These are phyloP conservation scores for Sebastes kiyomatsui DNA, from an alignment of 2,797 vertebrate genomes.

Conservation along the genomic window DNA sequence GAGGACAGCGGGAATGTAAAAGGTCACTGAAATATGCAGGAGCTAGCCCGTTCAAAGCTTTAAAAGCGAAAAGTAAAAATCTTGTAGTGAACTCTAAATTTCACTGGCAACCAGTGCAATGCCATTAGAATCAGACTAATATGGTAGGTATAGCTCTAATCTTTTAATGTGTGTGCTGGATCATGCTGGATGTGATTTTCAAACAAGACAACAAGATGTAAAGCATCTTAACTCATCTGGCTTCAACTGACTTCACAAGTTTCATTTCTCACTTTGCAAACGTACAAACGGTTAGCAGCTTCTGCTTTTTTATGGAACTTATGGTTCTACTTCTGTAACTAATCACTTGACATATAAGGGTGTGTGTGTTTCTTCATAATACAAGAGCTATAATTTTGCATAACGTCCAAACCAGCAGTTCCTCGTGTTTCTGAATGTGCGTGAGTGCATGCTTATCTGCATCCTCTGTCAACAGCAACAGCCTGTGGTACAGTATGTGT, in stretches of 20 bases:
- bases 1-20: no score
- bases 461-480: slow-evolving; percentile 41
- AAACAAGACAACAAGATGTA: not conserved
- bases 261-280: slow-evolving; percentile 68
- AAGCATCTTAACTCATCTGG: not conserved
- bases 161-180: not conserved
- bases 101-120: no score
- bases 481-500: slow-evolving; percentile 1
- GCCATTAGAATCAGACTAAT: no score
- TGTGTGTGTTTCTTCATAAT: slow-evolving; percentile 16
- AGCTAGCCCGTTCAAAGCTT: no score
- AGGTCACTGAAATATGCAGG: no score
- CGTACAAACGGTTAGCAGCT: slow-evolving; percentile 47
- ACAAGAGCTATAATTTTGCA: slow-evolving; percentile 40
- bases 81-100: no score
- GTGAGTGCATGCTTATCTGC: slow-evolving; percentile 45
- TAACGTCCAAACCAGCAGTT: slow-evolving; percentile 44
- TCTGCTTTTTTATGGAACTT: slow-evolving; percentile 69
- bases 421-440: slow-evolving; percentile 24
- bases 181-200: not conserved
- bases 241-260: slow-evolving; percentile 42
- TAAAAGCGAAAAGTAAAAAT: no score
- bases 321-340: slow-evolving; percentile 65
- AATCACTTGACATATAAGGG: slow-evolving; percentile 54
- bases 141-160: not conserved